Conservation (phyloP, 2,797 vertebrate species). For the Miichthys miiuy region DNA sequence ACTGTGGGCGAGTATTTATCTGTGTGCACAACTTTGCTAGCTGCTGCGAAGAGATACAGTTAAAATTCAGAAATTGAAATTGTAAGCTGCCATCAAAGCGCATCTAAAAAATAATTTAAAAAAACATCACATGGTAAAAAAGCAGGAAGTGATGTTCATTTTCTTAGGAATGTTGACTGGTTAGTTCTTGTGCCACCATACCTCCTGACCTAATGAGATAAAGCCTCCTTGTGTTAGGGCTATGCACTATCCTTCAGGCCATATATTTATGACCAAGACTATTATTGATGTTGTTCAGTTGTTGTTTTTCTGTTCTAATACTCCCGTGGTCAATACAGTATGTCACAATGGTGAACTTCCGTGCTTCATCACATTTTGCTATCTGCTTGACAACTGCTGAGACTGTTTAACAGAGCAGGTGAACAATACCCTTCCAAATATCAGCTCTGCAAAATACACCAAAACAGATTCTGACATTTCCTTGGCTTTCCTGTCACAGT, state of each 20-base stretch:
- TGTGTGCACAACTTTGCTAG: slow-evolving; percentile 15
- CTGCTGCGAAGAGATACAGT: slow-evolving; percentile 36
- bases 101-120: not conserved
- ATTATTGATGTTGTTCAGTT: not conserved
- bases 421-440: slow-evolving; percentile 61
- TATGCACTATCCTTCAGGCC: slow-evolving; percentile 6
- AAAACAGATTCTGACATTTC: slow-evolving; percentile 73
- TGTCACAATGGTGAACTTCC: not conserved
- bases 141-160: slow-evolving; percentile 8
- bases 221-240: slow-evolving; percentile 2
- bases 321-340: not conserved
- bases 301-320: not conserved
- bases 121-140: not conserved
- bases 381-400: slow-evolving; percentile 18
- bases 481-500: slow-evolving; percentile 58
- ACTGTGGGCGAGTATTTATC: slow-evolving; percentile 21
- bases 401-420: slow-evolving; percentile 23
- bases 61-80: slow-evolving; percentile 20
- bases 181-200: not conserved
- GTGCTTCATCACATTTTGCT: not conserved
- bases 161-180: not conserved
- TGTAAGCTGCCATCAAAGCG: slow-evolving; percentile 8
- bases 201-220: not conserved
- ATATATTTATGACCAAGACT: not conserved
- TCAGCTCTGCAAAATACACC: slow-evolving; percentile 54